Conservation (phyloP, 2,113 vertebrate species). For the Osmerus mordax region DNA sequence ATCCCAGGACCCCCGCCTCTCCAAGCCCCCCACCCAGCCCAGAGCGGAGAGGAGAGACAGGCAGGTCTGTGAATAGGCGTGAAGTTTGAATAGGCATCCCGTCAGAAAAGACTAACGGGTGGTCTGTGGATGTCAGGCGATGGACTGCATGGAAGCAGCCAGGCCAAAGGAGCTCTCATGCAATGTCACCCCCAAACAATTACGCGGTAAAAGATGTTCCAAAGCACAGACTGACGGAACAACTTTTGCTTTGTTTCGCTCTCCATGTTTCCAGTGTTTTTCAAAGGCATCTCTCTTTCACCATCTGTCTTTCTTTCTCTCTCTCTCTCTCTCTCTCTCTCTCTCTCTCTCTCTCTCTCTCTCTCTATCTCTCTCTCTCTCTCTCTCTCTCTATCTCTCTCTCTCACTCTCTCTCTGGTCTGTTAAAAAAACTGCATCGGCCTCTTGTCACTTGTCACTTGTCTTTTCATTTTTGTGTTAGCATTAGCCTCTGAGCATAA, state of each 20-base stretch:
- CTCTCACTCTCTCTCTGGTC: neutral
- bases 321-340: slow-evolving; percentile 24
- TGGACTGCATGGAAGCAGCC: slow-evolving; percentile 49
- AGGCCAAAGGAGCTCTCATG: slow-evolving; percentile 64
- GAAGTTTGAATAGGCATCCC: slow-evolving; percentile 64
- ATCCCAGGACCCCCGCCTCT: slow-evolving; percentile 30
- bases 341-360: neutral
- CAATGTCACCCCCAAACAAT: slow-evolving; percentile 68
- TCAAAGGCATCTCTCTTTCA: slow-evolving; percentile 37
- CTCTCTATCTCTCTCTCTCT: neutral
- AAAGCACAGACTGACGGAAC: slow-evolving; percentile 61
- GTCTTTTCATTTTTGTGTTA: slow-evolving; percentile 22
- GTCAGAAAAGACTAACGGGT: slow-evolving; percentile 64
- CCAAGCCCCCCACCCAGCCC: slow-evolving; percentile 19
- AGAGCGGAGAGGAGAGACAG: slow-evolving; percentile 50
- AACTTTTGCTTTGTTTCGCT: slow-evolving; percentile 43
- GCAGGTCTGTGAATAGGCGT: slow-evolving; percentile 64
- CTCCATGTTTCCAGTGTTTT: slow-evolving; percentile 48
- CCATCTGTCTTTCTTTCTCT: slow-evolving; percentile 46
- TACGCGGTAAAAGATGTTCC: slow-evolving; percentile 52
- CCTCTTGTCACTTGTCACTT: slow-evolving; percentile 27
- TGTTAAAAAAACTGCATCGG: too few species aligned
- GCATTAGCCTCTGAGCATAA: neutral
- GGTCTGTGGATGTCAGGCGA: slow-evolving; percentile 58
- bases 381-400: neutral